Conservation (phyloP, 2,888 invertebrate species). For the Eristalinus sepulchralis region DNA sequence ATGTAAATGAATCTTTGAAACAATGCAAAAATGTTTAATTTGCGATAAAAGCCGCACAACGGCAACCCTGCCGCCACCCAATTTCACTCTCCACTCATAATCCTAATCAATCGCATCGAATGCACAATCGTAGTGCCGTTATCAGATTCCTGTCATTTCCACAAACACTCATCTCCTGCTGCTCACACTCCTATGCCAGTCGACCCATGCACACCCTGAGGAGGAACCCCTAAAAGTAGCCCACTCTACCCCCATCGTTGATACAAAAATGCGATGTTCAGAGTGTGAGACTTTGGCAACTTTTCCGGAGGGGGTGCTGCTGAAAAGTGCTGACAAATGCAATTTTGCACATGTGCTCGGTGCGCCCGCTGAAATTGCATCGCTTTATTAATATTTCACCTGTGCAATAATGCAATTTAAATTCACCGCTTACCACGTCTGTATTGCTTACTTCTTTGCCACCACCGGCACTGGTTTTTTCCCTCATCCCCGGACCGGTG, state of each 20-base stretch:
- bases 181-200: neutral
- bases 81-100: neutral
- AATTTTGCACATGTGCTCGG: neutral
- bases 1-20: too few relatives aligned
- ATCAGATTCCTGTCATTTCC: neutral
- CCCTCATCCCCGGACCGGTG: neutral
- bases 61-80: neutral
- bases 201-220: too few relatives aligned
- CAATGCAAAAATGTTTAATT: too few relatives aligned
- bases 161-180: neutral
- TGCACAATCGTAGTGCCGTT: neutral
- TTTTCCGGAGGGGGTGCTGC: neutral
- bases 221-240: too few relatives aligned
- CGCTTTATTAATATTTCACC: constrained; percentile 9
- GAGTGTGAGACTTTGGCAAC: too few relatives aligned
- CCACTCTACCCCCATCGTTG: too few relatives aligned
- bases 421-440: neutral
- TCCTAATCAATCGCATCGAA: neutral
- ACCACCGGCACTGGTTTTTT: neutral
- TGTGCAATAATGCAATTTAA: constrained; percentile 7
- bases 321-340: neutral
- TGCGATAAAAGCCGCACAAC: too few relatives aligned
- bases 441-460: neutral
- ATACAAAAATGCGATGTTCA: too few relatives aligned
- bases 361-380: neutral